phyloP scores from a whole-genome alignment of 2,888 invertebrate genomes.

The Diachrysia chrysitis region DNA sequence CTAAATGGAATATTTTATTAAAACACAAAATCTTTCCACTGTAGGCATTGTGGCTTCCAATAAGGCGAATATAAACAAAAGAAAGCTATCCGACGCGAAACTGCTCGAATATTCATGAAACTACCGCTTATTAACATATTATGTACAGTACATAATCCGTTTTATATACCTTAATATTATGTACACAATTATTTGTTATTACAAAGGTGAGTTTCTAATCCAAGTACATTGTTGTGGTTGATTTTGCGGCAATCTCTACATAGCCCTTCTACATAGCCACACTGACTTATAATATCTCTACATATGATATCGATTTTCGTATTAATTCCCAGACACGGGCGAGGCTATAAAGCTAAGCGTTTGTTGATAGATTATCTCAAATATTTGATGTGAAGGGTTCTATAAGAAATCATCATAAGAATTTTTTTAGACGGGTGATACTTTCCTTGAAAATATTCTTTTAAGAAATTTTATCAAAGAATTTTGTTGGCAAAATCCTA shows the following conservation, averaged over 20 bases:
- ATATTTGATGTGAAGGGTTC: slow-evolving; percentile 9
- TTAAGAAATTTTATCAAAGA: too few species aligned
- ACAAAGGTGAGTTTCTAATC: slow-evolving; percentile 9
- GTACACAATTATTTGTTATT: slow-evolving; percentile 6
- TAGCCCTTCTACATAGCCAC: background rate
- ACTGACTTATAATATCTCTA: too few species aligned
- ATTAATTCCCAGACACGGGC: slow-evolving; percentile 38
- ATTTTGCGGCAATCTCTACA: slow-evolving; percentile 11
- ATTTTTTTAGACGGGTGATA: background rate
- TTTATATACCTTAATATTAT: slow-evolving; percentile 3
- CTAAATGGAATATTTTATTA: too few species aligned
- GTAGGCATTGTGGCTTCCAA: background rate
- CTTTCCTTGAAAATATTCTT: background rate
- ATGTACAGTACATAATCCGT: background rate
- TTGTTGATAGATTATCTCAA: slow-evolving; percentile 11
- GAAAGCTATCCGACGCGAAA: background rate
- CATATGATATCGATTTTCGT: slow-evolving; percentile 52
- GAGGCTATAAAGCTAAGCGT: slow-evolving; percentile 36
- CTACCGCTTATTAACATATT: background rate
- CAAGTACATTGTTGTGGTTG: slow-evolving; percentile 3
- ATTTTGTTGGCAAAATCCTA: too few species aligned
- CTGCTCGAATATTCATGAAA: slow-evolving; percentile 10
- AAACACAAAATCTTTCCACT: background rate
- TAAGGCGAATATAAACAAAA: background rate
- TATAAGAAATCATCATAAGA: slow-evolving; percentile 4